Evolutionary conservation across 2,113 vertebrate species (phyloP).

Genomic region (Mobula birostris): DNA sequence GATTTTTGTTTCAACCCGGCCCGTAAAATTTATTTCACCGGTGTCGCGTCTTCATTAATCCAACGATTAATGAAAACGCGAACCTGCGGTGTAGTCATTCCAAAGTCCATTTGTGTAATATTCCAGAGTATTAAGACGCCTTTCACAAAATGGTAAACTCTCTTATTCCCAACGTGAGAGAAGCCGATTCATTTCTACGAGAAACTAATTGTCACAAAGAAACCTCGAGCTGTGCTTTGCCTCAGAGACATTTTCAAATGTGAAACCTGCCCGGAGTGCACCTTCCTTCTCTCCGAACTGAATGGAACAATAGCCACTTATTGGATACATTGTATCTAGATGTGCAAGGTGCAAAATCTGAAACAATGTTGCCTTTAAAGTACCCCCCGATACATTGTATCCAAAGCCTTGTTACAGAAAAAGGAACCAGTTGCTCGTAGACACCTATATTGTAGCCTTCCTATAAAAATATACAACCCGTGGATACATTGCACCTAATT

Average conservation of each 20-base stretch:
- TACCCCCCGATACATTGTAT: not conserved
- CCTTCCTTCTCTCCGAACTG: not conserved
- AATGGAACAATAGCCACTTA: not conserved
- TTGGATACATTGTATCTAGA: not conserved
- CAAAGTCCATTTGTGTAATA: not conserved
- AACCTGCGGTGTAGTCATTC: not conserved
- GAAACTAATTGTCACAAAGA: not conserved
- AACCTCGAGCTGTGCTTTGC: not conserved
- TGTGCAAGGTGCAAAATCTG: not conserved
- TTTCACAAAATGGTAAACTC: not conserved
- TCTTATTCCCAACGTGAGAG: not conserved
- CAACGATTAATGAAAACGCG: too few species aligned
- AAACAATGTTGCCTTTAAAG: not conserved
- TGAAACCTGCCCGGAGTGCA: not conserved
- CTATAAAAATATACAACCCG: not conserved
- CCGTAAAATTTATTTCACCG: not conserved
- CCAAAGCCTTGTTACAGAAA: not conserved
- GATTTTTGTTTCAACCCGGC: not conserved
- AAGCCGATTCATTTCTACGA: not conserved
- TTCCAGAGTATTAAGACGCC: not conserved
- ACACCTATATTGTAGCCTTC: not conserved
- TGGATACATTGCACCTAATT: not conserved
- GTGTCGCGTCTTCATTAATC: not conserved
- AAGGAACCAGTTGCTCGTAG: not conserved
- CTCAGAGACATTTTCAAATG: not conserved